Conservation (phyloP, 2,797 vertebrate species). For the Moxostoma hubbsi region DNA sequence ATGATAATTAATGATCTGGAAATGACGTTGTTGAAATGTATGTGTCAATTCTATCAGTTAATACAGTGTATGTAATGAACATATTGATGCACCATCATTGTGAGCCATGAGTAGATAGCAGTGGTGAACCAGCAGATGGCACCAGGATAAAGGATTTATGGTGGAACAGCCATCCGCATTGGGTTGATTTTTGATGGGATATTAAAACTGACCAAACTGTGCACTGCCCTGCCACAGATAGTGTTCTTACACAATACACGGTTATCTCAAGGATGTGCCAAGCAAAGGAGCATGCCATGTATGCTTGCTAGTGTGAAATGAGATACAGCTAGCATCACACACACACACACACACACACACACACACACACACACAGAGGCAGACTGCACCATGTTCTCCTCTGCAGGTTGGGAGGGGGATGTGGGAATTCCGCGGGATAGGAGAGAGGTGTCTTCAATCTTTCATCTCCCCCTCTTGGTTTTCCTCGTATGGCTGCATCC, state of each 20-base stretch:
- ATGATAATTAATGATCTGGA: too few relatives aligned
- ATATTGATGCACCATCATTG: background rate
- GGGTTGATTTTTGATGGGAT: background rate
- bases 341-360: too few relatives aligned
- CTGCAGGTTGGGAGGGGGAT: slow-evolving; percentile 6
- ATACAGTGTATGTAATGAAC: too few relatives aligned
- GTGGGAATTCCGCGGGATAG: background rate
- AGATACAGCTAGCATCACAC: background rate
- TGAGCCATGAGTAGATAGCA: background rate
- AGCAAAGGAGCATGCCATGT: background rate
- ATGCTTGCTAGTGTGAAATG: slow-evolving; percentile 10
- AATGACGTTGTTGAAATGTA: too few relatives aligned
- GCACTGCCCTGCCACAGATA: background rate
- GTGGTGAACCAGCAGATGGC: slow-evolving; percentile 50
- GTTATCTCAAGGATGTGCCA: background rate
- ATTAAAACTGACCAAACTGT: too few relatives aligned
- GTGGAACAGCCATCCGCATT: background rate
- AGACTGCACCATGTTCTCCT: slow-evolving; percentile 53
- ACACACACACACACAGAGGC: background rate
- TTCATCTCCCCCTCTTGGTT: slow-evolving; percentile 37
- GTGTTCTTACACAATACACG: background rate
- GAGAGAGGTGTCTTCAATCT: slow-evolving; percentile 36
- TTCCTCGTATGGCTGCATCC: slow-evolving; percentile 44
- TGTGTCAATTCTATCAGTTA: too few relatives aligned
- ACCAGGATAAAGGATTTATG: slow-evolving; percentile 11